Base-by-base conservation (phyloP, 2,113 vertebrate species). In the Dipodomys spectabilis region DNA sequence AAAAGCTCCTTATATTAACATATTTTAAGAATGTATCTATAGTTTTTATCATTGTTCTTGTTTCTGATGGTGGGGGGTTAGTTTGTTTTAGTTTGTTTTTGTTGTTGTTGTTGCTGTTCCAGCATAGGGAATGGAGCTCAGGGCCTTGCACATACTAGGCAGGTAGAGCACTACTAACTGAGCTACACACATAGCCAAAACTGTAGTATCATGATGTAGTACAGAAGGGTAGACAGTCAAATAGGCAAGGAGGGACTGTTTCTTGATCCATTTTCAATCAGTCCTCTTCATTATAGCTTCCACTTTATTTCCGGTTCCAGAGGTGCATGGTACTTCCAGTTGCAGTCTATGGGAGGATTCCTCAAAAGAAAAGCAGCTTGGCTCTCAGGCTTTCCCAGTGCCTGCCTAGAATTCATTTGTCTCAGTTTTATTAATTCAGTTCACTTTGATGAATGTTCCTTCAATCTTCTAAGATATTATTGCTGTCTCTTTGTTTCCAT, bases 401-500 rank as follows among this genome's bases (percentile, higher is more conserved):
- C 18, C 32, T 74, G 32, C 64, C 10, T 71, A 79, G 80, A 90
- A 88, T 62, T 93, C 23, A 28, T 62, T 32, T 90, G 87, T 93
- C 18, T 85, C 18, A 74, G 22, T 15, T 93, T 87, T 93, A 2
- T 84, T 94, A 72, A 84, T 57, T 78, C 60, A 88, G 30, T 87
- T 92, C 90, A 67, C 5, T 7, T 90, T 64, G 25, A 86, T 84
- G 45, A 65, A 49, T 65, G 20, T 90, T 64, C 69, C 81, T 92
- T 93, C 77, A 8, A 30, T 65, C 25, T 86, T 92, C 64, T 27
- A 65, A 86, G 64, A 81, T 83, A 67, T 73, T 79, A 69, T 73
- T 82, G 53, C 35, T 81, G 9, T 83, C 23, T 91, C 79, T 5
- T 23, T 9, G 72, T 23, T 0, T 74, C 30, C 5, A 60, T 45